Base-by-base conservation (phyloP, 2,888 invertebrate species). In the Acrobasis consociella region DNA sequence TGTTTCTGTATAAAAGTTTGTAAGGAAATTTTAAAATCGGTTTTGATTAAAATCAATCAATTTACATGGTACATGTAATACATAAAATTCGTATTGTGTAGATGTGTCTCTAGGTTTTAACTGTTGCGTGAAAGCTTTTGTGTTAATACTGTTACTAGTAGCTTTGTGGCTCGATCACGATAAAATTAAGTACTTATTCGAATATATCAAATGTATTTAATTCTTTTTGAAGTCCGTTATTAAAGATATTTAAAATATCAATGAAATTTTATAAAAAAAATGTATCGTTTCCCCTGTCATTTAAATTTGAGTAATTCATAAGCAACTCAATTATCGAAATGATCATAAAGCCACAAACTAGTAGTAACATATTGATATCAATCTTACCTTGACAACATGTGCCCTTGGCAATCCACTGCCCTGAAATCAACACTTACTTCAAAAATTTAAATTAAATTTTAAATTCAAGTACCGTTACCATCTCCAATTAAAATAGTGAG, bases 301-400 rank as follows among this genome's bases (percentile, higher is more conserved):
- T 31, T 22, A 2, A 22, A 1, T 22, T 22, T 22, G 3, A 22
- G 22, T 22, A 22, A 22, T 22, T 22, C 3, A 22, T 22, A 22
- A 22, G 22, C 22, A 22, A 22, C 22, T 22, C 22, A 22, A 22
- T 22, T 22, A 3, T 2, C 22, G 22, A 7, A 31, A 31, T 31
- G 7, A 31, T 31, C 31, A 31, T 42, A 42, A 11, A 42, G 16
- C 38, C 9, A 55, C 13, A 42, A 16, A 56, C 56, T 17, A 56
- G 16, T 42, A 56, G 39, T 42, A 9, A 17, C 42, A 46, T 46
- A 56, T 56, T 56, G 55, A 55, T 39, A 42, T 8, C 15, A 22
- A 46, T 72, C 89, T 90, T 81, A 91, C 91, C 90, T 91, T 91
- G 5, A 91, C 86, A 71, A 89, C 82, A 74, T 89, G 91, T 62